A percentile compares a stretch with the other conserved stretches of the same genome.
These are phyloP conservation scores for Drosophila lini DNA, from an alignment of 1,140 invertebrate species.

Conservation along the genomic window DNA sequence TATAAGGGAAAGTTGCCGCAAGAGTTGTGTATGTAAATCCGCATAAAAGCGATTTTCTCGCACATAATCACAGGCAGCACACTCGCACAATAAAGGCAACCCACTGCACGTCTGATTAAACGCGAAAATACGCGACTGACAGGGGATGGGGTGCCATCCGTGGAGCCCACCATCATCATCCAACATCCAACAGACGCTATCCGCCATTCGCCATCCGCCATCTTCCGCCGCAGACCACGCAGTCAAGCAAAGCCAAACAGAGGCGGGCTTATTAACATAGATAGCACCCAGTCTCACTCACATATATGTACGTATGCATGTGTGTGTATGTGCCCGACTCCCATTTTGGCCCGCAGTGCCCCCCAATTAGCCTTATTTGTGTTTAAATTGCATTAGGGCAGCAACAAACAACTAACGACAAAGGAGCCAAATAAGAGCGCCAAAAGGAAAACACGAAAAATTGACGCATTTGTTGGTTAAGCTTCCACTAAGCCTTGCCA, in stretches of 20 bases:
- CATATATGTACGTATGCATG: constrained; percentile 22
- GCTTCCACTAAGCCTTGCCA: constrained; percentile 55
- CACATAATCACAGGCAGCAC: constrained; percentile 28
- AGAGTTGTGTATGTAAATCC: constrained; percentile 24
- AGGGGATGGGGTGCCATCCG: neutral
- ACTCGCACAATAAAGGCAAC: constrained; percentile 53
- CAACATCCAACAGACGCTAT: constrained; percentile 13
- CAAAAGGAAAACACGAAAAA: constrained; percentile 39
- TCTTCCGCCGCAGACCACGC: constrained; percentile 49
- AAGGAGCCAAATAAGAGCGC: constrained; percentile 26
- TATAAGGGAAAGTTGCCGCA: constrained; percentile 5
- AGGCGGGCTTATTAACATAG: constrained; percentile 72
- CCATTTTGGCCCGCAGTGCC: constrained; percentile 14
- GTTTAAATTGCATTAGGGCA: constrained; percentile 76
- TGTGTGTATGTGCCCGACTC: constrained; percentile 14
- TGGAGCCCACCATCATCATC: constrained; percentile 11
- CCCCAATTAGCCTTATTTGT: constrained; percentile 76
- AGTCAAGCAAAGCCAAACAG: constrained; percentile 72
- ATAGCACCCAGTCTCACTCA: constrained; percentile 43
- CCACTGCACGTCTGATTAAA: constrained; percentile 74
- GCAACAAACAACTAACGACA: constrained; percentile 32
- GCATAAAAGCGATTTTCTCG: constrained; percentile 21
- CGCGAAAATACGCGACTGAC: constrained; percentile 58
- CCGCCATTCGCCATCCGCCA: constrained; percentile 11
- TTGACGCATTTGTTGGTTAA: constrained; percentile 69